Evolutionary conservation across 2,888 invertebrate species (phyloP), one percentile per base, ranked within the genome.

Genomic region (Coecobrya sp.): DNA sequence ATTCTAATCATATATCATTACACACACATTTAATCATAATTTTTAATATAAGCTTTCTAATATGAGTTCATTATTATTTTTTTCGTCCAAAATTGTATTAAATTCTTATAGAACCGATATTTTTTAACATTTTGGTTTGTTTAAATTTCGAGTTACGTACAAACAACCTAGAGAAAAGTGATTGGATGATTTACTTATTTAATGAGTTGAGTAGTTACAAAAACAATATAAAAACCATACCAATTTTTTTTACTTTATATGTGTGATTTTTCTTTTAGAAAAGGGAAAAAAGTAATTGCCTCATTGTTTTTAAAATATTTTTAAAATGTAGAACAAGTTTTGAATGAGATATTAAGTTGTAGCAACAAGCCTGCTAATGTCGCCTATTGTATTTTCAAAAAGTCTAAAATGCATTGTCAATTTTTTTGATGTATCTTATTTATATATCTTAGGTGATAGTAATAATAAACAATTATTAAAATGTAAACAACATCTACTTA

Each of bases 291-390:
- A 45, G n/a, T 55, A 73, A 16, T 19, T 42, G 42, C 25, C 36
- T 30, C n/a, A 10, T 36, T 13, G 13, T 49, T 36, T n/a, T n/a
- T n/a, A n/a, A 22, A 16, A 27, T 73, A 27, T 73, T 30, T 36
- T 30, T 36, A 27, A 36, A 36, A 73, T 65, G 65, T 13, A 65
- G 65, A 62, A 62, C 10, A 16, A 19, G 55, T 55, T 55, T 3
- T 7, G 49, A 65, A 65, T 65, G 30, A 65, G 65, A 65, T 65
- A 8, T 11, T 22, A 55, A 55, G 19, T 55, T 55, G 62, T 82
- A 73, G 86, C 86, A 86, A 86, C 86, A 86, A 86, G 86, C 86
- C 76, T 86, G 86, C 86, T 76, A 86, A 86, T 86, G 86, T 86
- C 86, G 86, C 86, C 68, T 86, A 85, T 52, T 79, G 13, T 79